Evolutionary conservation across 2,888 invertebrate species (phyloP), one percentile per base, ranked within the genome.

Genomic region (Parasteatoda lunata): DNA sequence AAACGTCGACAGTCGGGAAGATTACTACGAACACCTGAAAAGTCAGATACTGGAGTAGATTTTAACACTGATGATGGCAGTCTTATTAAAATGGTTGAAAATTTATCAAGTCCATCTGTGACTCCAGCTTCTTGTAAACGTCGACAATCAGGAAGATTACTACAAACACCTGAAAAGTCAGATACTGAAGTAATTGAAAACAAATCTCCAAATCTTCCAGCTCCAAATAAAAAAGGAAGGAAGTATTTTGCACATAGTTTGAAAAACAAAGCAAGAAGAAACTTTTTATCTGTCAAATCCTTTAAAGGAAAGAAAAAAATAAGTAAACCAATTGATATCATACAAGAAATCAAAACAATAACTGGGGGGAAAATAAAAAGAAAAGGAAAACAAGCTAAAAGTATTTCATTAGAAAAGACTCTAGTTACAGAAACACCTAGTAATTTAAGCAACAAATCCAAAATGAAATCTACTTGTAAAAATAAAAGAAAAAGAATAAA

Each of bases 321-420:
- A 51, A 75, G 69, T 7, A 76, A 48, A 49, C 66, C 85, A 15
- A 47, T 49, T 9, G 76, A 85, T 66, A 85, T 80, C 49, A 85
- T 80, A 59, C 48, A 66, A 5, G 85, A 85, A 59, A 77, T 85
- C 45, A 85, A 85, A 13, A 80, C 80, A 71, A 80, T 80, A 30
- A 85, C 77, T 30, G 71, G 76, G 65, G 76, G 70, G 47, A 79
- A 51, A 54, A 3, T 70, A 9, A 45, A 15, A 47, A 7, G n/a
- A 11, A 79, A 75, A 77, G 30, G 76, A 69, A 72, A 47, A 8
- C 66, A 45, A 8, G 47, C 54, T n/a, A 72, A 79, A 72, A 30
- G 30, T 30, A 30, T 30, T 30, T 30, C 30, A 30, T 30, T 30
- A 30, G 73, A 59, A 52, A 73, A 54, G 48, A 8, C 30, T 66